These are phyloP conservation scores for Amblyjoppa fuscipennis DNA, from an alignment of 2,888 invertebrate species.

Conservation along the genomic window DNA sequence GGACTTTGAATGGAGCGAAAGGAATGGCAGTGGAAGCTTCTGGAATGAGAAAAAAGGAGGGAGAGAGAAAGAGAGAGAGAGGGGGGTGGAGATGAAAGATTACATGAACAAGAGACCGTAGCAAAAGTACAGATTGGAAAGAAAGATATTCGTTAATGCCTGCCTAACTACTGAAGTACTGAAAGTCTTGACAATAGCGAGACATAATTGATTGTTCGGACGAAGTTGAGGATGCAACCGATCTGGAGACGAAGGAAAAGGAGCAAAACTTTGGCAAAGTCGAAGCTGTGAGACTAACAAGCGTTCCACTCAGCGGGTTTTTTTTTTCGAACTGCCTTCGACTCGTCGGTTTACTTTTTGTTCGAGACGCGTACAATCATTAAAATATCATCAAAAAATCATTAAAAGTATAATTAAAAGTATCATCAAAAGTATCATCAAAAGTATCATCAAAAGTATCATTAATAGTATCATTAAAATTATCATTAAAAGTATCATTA, in stretches of 20 bases:
- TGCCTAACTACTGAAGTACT: neutral
- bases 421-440: no score
- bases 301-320: neutral
- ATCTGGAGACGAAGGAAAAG: neutral
- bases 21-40: constrained; percentile 9
- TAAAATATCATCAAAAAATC: neutral
- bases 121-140: constrained; percentile 6
- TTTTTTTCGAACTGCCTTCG: neutral
- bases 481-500: no score
- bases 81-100: constrained; percentile 24
- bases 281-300: neutral
- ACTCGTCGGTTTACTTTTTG: neutral
- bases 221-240: constrained; percentile 9
- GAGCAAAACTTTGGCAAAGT: neutral
- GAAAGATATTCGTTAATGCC: constrained; percentile 1
- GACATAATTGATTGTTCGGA: neutral
- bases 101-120: constrained; percentile 14
- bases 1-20: constrained; percentile 39
- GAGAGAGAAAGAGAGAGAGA: constrained; percentile 9
- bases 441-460: no score
- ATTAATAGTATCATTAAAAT: no score
- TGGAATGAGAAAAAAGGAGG: constrained; percentile 34
- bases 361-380: neutral
- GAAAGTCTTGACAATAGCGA: constrained; percentile 11
- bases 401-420: no score